Evolutionary conservation across 2,888 invertebrate genomes (phyloP), one percentile per base, ranked within the genome.

Genomic region (Myopa tessellatipennis): DNA sequence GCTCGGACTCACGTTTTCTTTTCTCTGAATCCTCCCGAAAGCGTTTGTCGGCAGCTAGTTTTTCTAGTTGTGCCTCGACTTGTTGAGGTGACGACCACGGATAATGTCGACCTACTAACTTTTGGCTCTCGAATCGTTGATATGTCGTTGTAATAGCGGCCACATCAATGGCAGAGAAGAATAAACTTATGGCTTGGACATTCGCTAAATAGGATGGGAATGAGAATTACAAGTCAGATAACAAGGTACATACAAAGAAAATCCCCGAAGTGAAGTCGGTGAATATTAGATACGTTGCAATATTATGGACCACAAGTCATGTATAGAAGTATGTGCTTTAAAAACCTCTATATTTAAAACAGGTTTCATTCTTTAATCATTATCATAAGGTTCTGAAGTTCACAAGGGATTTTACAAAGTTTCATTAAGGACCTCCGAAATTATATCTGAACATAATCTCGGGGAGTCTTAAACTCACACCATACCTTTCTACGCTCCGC

Each of bases 71-170:
- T 3, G 80, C 76, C 50, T 85, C 81, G 45, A 86, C 83, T 80
- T 90, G 89, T n/a, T 88, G 85, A 4, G 87, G 84, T 70, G 90
- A 90, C 36, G 91, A 91, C 95, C 95, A 95, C 3, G 95, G 95
- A 87, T 95, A 93, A 84, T 91, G 91, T 69, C 92, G 91, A 0
- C 95, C 95, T 74, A 92, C 92, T 52, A 93, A 85, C 83, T 94
- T 93, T 88, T 95, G 95, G 81, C 94, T 92, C 88, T 95, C 95
- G 85, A 95, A 95, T 85, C 95, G 91, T 88, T 95, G 93, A 84
- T 93, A 95, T 38, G 92, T 90, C 40, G 93, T 92, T 18, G 94
- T 94, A 60, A 93, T 93, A 76, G 92, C 91, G 0, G 95, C 92
- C 90, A 95, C 90, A 84, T 94, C 91, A 40, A 93, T 90, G 55